These are phyloP conservation scores for Microctonus brassicae DNA, from an alignment of 2,888 invertebrate species.

Conservation along the genomic window DNA sequence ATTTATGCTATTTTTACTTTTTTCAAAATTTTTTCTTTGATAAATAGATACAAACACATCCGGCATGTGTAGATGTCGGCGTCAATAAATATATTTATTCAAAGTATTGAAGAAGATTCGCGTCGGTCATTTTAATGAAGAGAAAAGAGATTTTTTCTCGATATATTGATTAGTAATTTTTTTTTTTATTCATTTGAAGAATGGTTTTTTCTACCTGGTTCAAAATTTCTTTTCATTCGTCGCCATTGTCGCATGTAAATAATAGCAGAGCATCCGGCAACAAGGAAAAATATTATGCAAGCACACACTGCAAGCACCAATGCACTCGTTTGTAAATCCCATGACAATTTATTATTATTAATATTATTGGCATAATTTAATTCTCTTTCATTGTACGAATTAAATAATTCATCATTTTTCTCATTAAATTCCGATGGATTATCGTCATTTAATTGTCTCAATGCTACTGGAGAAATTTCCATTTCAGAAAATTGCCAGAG, in stretches of 20 bases:
- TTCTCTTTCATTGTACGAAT: neutral
- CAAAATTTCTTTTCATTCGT: slow-evolving; percentile 81
- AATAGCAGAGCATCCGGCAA: slow-evolving; percentile 81
- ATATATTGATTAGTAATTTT: too few species aligned
- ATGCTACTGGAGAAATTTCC: slow-evolving; percentile 21
- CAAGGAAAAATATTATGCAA: slow-evolving; percentile 84
- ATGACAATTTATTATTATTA: slow-evolving; percentile 71
- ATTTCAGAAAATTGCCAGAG: slow-evolving; percentile 16
- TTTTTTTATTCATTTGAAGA: neutral
- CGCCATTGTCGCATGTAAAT: slow-evolving; percentile 86
- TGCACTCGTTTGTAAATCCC: slow-evolving; percentile 83
- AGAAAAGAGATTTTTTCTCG: neutral
- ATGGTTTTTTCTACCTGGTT: slow-evolving; percentile 76
- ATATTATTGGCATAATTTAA: slow-evolving; percentile 28
- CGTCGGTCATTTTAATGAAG: neutral
- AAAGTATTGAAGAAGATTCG: neutral
- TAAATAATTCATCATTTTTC: neutral
- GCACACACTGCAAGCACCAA: slow-evolving; percentile 81
- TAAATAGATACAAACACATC: neutral
- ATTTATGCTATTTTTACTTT: slow-evolving; percentile 4
- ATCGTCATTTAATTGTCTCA: slow-evolving; percentile 5
- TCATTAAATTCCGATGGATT: neutral
- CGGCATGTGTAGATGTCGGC: neutral
- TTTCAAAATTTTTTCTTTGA: too few species aligned
- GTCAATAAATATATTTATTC: too few species aligned